Base-by-base conservation (phyloP, 2,888 invertebrate genomes). In the Troides oblongomaculatus region DNA sequence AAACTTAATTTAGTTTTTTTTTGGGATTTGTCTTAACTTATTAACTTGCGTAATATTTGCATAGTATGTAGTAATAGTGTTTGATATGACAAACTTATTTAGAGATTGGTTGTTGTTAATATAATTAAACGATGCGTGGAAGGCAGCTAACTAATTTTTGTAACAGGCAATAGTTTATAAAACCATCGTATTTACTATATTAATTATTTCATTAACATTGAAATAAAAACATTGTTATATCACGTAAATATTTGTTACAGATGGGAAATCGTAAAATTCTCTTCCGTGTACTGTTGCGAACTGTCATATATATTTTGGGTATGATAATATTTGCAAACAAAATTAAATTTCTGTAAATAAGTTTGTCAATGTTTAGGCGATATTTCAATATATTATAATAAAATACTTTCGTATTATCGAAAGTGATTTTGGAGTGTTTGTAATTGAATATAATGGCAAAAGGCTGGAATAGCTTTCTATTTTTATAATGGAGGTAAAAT, bases 401-500 rank as follows among this genome's bases (percentile, higher is more conserved):
- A 58, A 58, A n/a, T 30, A 21, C 25, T 61, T 56, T 57, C 39
- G n/a, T 69, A 21, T 65, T 62, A 61, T 69, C 21, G 18, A 10
- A 46, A 43, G 43, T n/a, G 18, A 10, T 58, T 58, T 67, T 21
- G 57, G 6, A 25, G 30, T 30, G 62, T 65, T 69, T 69, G 14
- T 69, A 58, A 25, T 59, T 39, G 39, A 62, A 58, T 8, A 62
- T 59, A 53, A 58, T 58, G 59, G 50, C 58, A 64, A 67, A 67
- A 68, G 70, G 68, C 67, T 56, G 64, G 78, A 39, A 78, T 79
- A 82, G 81, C 79, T 84, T 82, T 85, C 84, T 89, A 89, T 89
- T 89, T 89, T 89, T 90, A 78, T 89, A 89, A 85, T 74, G 84
- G 82, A 84, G 39, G 83, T 63, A 68, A 80, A 81, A 85, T 86